These are phyloP conservation scores for Synanthedon andrenaeformis DNA, from an alignment of 2,888 invertebrate species.

Conservation along the genomic window DNA sequence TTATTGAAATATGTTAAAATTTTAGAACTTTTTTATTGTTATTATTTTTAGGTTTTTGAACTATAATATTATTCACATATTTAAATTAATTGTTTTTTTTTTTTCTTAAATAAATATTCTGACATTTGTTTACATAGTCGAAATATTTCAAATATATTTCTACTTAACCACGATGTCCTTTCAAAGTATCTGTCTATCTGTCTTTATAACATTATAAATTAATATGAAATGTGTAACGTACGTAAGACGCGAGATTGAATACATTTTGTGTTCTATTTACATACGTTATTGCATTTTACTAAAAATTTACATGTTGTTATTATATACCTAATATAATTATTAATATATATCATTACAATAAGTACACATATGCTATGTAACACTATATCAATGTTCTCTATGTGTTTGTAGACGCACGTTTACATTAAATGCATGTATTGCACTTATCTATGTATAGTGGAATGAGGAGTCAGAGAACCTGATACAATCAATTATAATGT, in stretches of 20 bases:
- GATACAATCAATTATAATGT: slow-evolving; percentile 27
- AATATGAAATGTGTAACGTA: slow-evolving; percentile 26
- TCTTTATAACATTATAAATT: no score
- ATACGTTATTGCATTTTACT: slow-evolving; percentile 39
- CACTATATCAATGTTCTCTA: background rate
- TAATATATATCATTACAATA: background rate
- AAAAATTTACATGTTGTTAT: slow-evolving; percentile 6
- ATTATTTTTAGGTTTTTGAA: no score
- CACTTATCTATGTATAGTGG: slow-evolving; percentile 11
- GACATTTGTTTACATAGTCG: slow-evolving; percentile 1
- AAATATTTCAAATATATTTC: no score
- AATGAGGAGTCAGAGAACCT: slow-evolving; percentile 47
- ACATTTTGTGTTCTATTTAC: slow-evolving; percentile 41
- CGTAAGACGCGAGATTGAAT: slow-evolving; percentile 60
- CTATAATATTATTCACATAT: no score
- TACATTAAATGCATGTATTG: slow-evolving; percentile 8
- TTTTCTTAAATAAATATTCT: background rate
- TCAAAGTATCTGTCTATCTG: no score
- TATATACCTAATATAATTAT: slow-evolving; percentile 4
- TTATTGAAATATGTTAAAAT: no score
- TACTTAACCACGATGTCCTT: no score
- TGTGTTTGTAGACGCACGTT: slow-evolving; percentile 6
- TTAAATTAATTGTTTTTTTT: no score
- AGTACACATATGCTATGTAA: background rate
- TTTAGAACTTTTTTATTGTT: no score